Evolutionary conservation across 1,140 invertebrate species (phyloP).

Genomic region (Zaprionus gabonicus): DNA sequence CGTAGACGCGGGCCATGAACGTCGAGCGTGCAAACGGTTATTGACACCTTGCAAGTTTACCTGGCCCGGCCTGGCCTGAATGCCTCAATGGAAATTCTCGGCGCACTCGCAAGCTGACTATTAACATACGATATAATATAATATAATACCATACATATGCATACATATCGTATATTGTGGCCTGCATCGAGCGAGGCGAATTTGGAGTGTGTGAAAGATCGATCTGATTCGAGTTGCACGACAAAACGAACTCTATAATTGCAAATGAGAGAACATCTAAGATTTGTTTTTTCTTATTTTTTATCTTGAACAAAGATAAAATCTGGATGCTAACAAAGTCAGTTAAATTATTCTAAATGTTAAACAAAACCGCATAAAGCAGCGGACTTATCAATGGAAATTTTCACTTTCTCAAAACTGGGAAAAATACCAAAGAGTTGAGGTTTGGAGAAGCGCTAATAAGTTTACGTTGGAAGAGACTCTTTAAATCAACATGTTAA

Average conservation of each 20-base stretch:
- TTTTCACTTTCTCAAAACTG: neutral
- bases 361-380: neutral
- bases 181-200: neutral
- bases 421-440: neutral
- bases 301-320: neutral
- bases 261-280: neutral
- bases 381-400: neutral
- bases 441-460: neutral
- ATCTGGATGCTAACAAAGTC: neutral
- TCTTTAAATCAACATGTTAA: neutral
- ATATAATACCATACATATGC: slow-evolving; percentile 18
- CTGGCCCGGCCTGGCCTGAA: slow-evolving; percentile 26
- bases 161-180: slow-evolving; percentile 22
- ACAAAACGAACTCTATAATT: neutral
- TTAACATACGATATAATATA: neutral
- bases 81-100: slow-evolving; percentile 38
- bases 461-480: neutral
- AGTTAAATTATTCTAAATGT: neutral
- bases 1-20: slow-evolving; percentile 42
- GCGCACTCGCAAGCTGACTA: slow-evolving; percentile 9
- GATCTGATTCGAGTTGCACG: neutral
- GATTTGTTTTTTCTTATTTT: neutral
- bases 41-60: slow-evolving; percentile 38
- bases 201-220: slow-evolving; percentile 13
- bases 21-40: slow-evolving; percentile 51